Evolutionary conservation across 2,888 invertebrate genomes (phyloP), one percentile per base, ranked within the genome.

Genomic region (Urechis unicinctus): DNA sequence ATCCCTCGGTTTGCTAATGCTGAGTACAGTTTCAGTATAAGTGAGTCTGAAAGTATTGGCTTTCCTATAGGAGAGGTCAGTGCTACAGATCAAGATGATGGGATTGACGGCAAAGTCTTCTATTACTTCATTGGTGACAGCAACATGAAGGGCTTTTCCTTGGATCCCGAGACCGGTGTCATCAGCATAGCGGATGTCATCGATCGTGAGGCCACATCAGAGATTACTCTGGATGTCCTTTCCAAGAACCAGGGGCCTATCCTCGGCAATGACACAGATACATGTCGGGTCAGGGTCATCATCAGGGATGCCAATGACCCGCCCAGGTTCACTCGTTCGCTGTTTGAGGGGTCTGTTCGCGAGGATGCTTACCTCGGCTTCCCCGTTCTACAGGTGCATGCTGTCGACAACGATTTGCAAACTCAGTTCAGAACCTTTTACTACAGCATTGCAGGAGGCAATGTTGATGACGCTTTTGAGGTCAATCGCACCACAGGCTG

Each of bases 241-340:
- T 94, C 94, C 0, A 96, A 96, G 80, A 96, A 96, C 74, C 86
- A 86, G 50, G 95, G 95, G 17, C 90, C 92, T 22, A 93, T 96
- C 65, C 84, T 88, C 42, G 95, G 95, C 2, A 93, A 94, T 73
- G 94, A 95, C 70, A 94, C 93, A 0, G 94, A 93, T 72, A 92
- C 91, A 79, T 94, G 94, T 2, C 91, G 91, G 79, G 89, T 96
- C 0, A 89, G 91, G 49, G 88, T 96, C 60, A 88, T 89, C 0
- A 89, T 96, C 61, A 91, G 93, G 80, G 95, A 95, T 76, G 94
- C 94, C 24, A 95, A 95, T 73, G 95, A 95, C 80, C 92, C 95
- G 0, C 95, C 95, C 0, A 90, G 91, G 74, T 96, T 96, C 74
- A 78, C 87, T n/a, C 85, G 87, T 68, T 83, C 82, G 50, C 74